Evolutionary conservation across 2,113 vertebrate genomes (phyloP).

Genomic region (Daubentonia madagascariensis): DNA sequence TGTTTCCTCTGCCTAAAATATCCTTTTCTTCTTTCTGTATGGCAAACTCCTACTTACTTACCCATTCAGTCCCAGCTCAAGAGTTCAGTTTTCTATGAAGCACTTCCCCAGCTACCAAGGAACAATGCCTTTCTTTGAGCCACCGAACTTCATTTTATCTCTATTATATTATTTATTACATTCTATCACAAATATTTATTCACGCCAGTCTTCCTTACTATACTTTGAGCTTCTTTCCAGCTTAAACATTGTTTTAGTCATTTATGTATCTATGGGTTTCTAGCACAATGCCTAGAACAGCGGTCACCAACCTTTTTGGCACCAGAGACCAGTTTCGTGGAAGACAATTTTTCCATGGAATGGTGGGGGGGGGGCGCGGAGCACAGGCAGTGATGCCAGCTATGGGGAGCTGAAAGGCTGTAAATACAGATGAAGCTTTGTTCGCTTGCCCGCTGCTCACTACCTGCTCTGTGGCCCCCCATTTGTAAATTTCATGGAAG

Average conservation of each 20-base stretch:
- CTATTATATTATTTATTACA: constrained; percentile 23
- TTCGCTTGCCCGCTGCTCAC: too few relatives aligned
- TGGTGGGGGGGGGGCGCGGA: too few relatives aligned
- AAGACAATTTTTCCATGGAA: too few relatives aligned
- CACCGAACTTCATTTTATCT: neutral
- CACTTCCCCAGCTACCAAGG: neutral
- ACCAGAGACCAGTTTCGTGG: too few relatives aligned
- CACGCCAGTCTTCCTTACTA: neutral
- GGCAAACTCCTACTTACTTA: neutral
- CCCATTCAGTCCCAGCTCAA: neutral
- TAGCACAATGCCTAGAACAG: neutral
- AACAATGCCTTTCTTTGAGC: neutral
- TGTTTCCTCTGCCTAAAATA: neutral
- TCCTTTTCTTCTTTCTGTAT: neutral
- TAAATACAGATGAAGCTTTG: too few relatives aligned
- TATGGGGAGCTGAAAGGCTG: too few relatives aligned
- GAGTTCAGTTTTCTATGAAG: constrained; percentile 6
- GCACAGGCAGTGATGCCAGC: too few relatives aligned
- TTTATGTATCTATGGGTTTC: neutral
- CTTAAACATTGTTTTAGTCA: neutral
- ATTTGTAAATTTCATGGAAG: too few relatives aligned
- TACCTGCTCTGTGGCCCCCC: too few relatives aligned
- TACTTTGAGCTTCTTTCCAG: neutral
- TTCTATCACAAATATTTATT: constrained; percentile 28
- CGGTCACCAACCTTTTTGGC: too few relatives aligned